These are phyloP conservation scores for Oplegnathus fasciatus DNA, from an alignment of 2,113 vertebrate genomes.

Conservation along the genomic window DNA sequence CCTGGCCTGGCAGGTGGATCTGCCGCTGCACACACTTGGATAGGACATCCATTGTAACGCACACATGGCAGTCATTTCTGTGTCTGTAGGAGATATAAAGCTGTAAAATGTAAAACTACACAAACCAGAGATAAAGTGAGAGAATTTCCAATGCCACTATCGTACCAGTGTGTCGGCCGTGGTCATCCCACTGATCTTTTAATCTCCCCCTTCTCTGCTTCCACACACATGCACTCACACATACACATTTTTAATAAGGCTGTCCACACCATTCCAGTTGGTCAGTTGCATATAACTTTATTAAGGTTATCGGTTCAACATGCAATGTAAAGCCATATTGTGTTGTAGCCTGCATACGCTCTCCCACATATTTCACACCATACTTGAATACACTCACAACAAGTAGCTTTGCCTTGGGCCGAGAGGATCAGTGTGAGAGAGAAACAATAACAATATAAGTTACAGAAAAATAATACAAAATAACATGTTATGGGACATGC, in stretches of 20 bases:
- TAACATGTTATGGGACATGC: background rate
- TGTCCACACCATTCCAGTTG: conserved; percentile 29
- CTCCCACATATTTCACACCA: conserved; percentile 54
- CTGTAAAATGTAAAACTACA: conserved; percentile 32
- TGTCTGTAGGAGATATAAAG: conserved; percentile 22
- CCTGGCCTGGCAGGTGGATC: conserved; percentile 51
- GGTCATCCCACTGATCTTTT: background rate
- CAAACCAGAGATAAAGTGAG: conserved; percentile 1
- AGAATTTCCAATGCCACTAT: background rate
- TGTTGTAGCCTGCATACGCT: conserved; percentile 23
- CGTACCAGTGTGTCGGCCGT: background rate
- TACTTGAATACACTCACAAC: conserved; percentile 22
- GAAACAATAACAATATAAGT: background rate
- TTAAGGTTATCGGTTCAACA: conserved; percentile 40
- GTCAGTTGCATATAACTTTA: conserved; percentile 49
- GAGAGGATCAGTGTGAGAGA: background rate
- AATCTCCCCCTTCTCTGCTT: background rate
- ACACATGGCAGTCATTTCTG: conserved; percentile 3
- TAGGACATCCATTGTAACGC: conserved; percentile 27
- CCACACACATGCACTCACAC: background rate
- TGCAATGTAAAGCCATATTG: conserved; percentile 53
- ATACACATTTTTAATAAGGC: conserved; percentile 31
- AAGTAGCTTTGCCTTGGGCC: background rate
- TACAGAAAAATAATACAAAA: background rate
- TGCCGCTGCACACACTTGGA: conserved; percentile 31